Percentiles rank a stretch among this genome's conserved stretches.
phyloP scores from a whole-genome alignment of 2,113 vertebrate species.

The Dicerorhinus sumatrensis region DNA sequence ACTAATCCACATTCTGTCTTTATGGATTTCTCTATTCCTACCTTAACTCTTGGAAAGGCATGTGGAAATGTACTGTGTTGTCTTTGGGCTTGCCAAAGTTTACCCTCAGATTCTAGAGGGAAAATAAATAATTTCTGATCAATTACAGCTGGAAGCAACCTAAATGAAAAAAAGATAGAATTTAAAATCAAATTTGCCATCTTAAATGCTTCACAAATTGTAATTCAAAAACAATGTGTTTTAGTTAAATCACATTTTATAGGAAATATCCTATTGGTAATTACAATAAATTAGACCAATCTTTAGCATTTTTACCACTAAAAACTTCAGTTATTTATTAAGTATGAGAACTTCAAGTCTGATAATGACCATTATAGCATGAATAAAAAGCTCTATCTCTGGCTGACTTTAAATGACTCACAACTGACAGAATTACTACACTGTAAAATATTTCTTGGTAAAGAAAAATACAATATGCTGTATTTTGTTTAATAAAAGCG shows the following conservation, averaged over 20 bases:
- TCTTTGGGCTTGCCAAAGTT: slow-evolving; percentile 52
- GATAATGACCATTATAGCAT: neutral
- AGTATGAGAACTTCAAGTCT: slow-evolving; percentile 39
- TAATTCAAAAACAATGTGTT: slow-evolving; percentile 40
- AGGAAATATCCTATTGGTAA: neutral
- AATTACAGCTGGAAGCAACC: slow-evolving; percentile 84
- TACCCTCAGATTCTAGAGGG: slow-evolving; percentile 78
- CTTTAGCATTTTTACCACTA: slow-evolving; percentile 25
- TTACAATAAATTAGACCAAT: slow-evolving; percentile 13
- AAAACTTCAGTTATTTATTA: slow-evolving; percentile 52
- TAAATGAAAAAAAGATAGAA: slow-evolving; percentile 78
- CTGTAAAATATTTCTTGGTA: slow-evolving; percentile 39
- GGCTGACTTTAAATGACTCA: slow-evolving; percentile 29
- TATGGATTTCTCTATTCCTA: slow-evolving; percentile 70
- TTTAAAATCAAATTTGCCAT: slow-evolving; percentile 19
- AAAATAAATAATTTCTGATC: slow-evolving; percentile 81
- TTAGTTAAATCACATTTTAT: slow-evolving; percentile 44
- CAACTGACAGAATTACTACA: neutral
- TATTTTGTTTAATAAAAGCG: slow-evolving; percentile 61
- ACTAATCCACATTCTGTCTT: neutral
- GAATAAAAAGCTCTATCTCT: neutral
- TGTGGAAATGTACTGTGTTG: neutral
- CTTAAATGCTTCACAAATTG: slow-evolving; percentile 28
- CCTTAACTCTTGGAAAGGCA: slow-evolving; percentile 86
- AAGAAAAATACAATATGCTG: neutral